Base-by-base conservation (phyloP, 2,888 invertebrate genomes). In the Thera britannica region DNA sequence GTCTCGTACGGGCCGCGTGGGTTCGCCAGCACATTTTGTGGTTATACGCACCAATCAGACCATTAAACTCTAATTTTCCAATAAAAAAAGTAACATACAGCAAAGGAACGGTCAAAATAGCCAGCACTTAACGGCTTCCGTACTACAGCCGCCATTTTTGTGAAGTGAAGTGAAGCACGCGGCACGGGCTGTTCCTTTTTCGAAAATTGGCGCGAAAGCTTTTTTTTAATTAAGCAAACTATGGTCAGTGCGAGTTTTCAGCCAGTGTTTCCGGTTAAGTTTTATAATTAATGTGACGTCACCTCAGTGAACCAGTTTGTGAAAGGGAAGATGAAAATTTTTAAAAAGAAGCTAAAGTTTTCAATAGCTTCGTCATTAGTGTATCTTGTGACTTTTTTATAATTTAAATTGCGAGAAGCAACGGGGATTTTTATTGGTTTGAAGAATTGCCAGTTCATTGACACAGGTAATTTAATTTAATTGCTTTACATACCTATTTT, bases 311-410 rank as follows among this genome's bases (percentile, higher is more conserved):
- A 89, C 89, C 88, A 88, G 51, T 89, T 90, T 80, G 86, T 92
- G 79, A 92, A 86, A 74, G 90, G 88, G 86, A 93, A 92, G 77
- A 93, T 93, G 93, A 93, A 92, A 93, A 80, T 92, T 79, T 93
- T 93, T 72, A 93, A 93, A 82, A 93, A 93, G 80, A 93, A 93
- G 73, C 77, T 93, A 9, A 89, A 93, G 77, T 93, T 93, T 80
- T 93, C 93, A 61, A 93, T 93, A 93, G 82, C 80, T 74, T 83
- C 75, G 11, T 56, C 56, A 58, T 65, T 59, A 44, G 70, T 71
- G 62, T 72, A 67, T 41, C n/a, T 64, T 54, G 55, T 72, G 63
- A 68, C 58, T 58, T 56, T 59, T 71, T 64, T 61, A 46, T 34
- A 65, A 56, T n/a, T 62, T 51, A 12, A 41, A 41, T 56, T 58